These are phyloP conservation scores for Naso thynnoides DNA, from an alignment of 2,797 vertebrate genomes.

Conservation along the genomic window DNA sequence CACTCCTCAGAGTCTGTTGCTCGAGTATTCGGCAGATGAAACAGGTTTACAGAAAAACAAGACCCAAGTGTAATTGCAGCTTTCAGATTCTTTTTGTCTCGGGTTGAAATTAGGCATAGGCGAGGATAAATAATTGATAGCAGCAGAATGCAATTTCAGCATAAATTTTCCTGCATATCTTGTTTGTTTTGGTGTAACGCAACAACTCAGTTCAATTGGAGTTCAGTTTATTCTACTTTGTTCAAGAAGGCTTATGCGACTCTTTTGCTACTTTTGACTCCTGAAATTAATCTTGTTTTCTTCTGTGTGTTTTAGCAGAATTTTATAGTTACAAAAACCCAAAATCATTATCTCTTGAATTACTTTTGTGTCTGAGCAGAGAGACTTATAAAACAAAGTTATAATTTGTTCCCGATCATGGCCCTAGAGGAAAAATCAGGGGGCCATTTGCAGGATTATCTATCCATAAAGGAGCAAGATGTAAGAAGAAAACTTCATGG, in stretches of 20 bases:
- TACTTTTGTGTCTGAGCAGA: no score
- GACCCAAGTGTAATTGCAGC: constrained; percentile 32
- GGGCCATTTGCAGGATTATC: not conserved
- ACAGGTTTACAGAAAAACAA: constrained; percentile 30
- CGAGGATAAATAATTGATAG: constrained; percentile 64
- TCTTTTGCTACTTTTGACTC: not conserved
- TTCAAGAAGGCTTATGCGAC: not conserved
- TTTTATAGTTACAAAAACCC: no score
- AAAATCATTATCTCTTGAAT: no score
- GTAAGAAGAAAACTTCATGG: not conserved
- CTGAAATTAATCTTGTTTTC: not conserved
- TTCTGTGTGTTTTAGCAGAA: not conserved
- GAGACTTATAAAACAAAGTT: no score
- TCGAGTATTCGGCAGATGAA: constrained; percentile 8
- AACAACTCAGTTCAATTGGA: constrained; percentile 1
- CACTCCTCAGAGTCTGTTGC: constrained; percentile 4
- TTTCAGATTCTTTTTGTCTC: constrained; percentile 32
- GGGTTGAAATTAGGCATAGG: constrained; percentile 44
- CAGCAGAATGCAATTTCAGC: constrained; percentile 36
- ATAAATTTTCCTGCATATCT: constrained; percentile 28
- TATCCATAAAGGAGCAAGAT: no score
- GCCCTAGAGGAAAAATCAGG: not conserved
- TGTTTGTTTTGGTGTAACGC: constrained; percentile 13
- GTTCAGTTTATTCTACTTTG: not conserved
- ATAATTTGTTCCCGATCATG: not conserved